Evolutionary conservation across 1,140 invertebrate species (phyloP).

Genomic region (Drosophila sulfurigaster): DNA sequence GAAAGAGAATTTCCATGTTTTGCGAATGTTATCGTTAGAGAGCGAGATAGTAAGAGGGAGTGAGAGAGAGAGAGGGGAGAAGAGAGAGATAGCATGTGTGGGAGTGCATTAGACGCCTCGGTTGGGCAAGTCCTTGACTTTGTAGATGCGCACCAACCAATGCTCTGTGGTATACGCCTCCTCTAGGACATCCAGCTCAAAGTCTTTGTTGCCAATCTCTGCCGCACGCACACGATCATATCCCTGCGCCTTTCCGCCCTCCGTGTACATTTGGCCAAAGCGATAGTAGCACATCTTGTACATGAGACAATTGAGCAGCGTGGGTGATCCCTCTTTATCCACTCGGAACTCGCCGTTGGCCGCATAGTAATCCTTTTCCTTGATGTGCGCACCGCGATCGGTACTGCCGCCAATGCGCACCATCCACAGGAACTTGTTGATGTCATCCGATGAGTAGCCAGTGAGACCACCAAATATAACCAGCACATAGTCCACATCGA

Average conservation of each 20-base stretch:
- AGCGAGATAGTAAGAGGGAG: slow-evolving; percentile 1
- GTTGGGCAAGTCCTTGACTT: slow-evolving; percentile 96
- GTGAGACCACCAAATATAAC: slow-evolving; percentile 99
- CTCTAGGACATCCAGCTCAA: slow-evolving; percentile 95
- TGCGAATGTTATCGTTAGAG: slow-evolving; percentile 18
- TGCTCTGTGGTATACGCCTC: slow-evolving; percentile 98
- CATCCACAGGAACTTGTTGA: slow-evolving; percentile 99
- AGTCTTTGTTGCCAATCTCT: slow-evolving; percentile 98
- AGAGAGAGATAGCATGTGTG: background rate
- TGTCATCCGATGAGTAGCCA: slow-evolving; percentile 99
- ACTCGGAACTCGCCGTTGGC: slow-evolving; percentile 96
- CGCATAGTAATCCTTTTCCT: slow-evolving; percentile 98
- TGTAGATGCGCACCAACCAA: slow-evolving; percentile 98
- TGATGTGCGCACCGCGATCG: slow-evolving; percentile 96
- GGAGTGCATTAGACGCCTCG: slow-evolving; percentile 87
- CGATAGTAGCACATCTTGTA: slow-evolving; percentile 98
- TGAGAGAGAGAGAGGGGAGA: slow-evolving; percentile 1
- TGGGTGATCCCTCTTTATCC: slow-evolving; percentile 94
- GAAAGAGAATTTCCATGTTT: slow-evolving; percentile 3
- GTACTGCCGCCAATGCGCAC: slow-evolving; percentile 98
- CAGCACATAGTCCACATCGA: slow-evolving; percentile 99
- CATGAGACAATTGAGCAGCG: slow-evolving; percentile 96
- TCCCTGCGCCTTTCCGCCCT: slow-evolving; percentile 95
- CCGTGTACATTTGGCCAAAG: slow-evolving; percentile 96
- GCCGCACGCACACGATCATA: slow-evolving; percentile 96